Evolutionary conservation across 2,797 vertebrate species (phyloP), one percentile per base, ranked within the genome.

Genomic region (Mus caroli): DNA sequence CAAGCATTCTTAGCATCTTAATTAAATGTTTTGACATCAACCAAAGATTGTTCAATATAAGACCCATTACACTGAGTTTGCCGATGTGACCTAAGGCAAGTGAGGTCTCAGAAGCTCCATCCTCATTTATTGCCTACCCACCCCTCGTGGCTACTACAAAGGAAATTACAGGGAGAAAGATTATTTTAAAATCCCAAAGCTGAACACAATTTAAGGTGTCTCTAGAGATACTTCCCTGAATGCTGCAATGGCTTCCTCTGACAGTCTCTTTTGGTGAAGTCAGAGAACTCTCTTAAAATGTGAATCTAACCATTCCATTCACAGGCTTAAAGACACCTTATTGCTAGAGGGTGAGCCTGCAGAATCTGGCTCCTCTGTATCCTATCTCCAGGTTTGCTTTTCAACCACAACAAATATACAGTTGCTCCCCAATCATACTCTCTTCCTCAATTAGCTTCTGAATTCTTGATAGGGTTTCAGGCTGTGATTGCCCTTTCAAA

Each of bases 131-230:
- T 69, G 46, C n/a, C 52, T 73, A 84, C 1, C 4, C 13, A 88
- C 64, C 34, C 14, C 28, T 64, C 52, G 78, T 40, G 69, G 28
- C 19, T 78, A 80, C 52, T 7, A 52, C 46, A 78, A 87, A 77
- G 86, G 20, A 87, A 86, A 86, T 88, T n/a, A 54, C 84, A 83
- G 40, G 73, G 78, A 69, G 52, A 87, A 82, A 93, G 92, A 85
- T 52, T 52, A 91, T 91, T 60, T 54, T 17, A 56, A 94, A 94
- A 94, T 1, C 12, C 7, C 71, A 54, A 87, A 84, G 4, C 10
- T 52, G 62, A n/a, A 62, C 4, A 26, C 9, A 87, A 50, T 31
- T 3, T 78, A 77, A 92, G 58, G 6, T 77, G 52, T 67, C 60
- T 67, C 19, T 24, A 87, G 19, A 3, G 78, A 86, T 58, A 54